Base-by-base conservation (phyloP, 2,888 invertebrate species). In the Hyppa rectilinea region DNA sequence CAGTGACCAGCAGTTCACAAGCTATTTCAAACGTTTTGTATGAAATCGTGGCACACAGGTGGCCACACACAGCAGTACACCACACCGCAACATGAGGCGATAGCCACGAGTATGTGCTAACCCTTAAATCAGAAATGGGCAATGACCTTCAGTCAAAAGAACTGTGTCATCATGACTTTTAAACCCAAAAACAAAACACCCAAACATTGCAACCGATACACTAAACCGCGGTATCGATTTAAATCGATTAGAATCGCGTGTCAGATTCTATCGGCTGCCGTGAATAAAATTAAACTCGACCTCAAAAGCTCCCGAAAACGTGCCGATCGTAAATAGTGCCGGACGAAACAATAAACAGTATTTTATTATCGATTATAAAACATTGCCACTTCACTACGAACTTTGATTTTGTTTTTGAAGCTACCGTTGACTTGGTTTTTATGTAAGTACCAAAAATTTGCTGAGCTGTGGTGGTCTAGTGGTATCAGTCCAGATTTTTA, bases 231-330 rank as follows among this genome's bases (percentile, higher is more conserved):
- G 9, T 53, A 75, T 76, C 80, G 73, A 80, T 78, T 60, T 55
- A 20, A 77, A 77, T 75, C 66, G 71, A 79, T 80, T 72, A 74
- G 49, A 78, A 75, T 79, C 71, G 77, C 79, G 71, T 82, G 80
- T 71, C 60, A 70, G 78, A 78, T 59, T 29, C 56, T 53, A 70
- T 72, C 78, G 62, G 64, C 38, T 58, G 43, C 63, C 70, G 64
- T 65, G 80, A 83, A 83, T 81, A 85, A 84, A 86, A 83, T 86
- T 84, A 83, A 86, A 83, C 69, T 63, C 78, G 80, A 64, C 84
- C 85, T 73, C 74, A 85, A 79, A 82, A 81, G 49, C 71, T 4
- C 7, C 43, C 70, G 29, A 75, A 59, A 67, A 62, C 62, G 80
- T 40, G 47, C 47, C 71, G 78, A n/a, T 71, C 85, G 72, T 83